Evolutionary conservation across 2,888 invertebrate species (phyloP), one percentile per base, ranked within the genome.

Genomic region (Serrognathus titanus): DNA sequence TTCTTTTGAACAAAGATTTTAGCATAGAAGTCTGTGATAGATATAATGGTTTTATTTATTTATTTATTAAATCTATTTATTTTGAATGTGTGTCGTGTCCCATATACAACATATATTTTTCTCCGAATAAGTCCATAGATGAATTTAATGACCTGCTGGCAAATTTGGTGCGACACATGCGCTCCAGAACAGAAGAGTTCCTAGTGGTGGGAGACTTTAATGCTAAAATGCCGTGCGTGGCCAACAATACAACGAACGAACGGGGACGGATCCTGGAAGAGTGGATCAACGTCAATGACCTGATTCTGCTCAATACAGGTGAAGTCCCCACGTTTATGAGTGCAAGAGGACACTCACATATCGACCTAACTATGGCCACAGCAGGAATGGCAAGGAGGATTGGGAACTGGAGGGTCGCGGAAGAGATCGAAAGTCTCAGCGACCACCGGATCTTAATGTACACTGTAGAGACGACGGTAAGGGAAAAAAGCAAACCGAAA

Each of bases 81-180:
- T 24, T 1, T 24, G 1, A 24, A 24, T 24, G 24, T 24, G 2
- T 24, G 24, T 24, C 2, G 1, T 24, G 24, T 24, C 24, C 4
- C 4, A 3, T 24, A 3, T 24, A 24, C 24, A 24, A 24, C 4
- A 5, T 56, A n/a, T 61, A 61, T 24, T 61, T 61, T 40, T 61
- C 59, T 2, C 57, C 61, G n/a, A 61, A 61, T 36, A 46, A 40
- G 38, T 3, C 6, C 10, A 47, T 5, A n/a, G 46, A 55, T 24
- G 57, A 61, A 7, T 61, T 61, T 31, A 55, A 55, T 31, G 48
- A 35, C 10, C 50, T 51, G 9, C 35, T 60, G n/a, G 11, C 51
- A n/a, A 35, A 41, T 9, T 36, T 61, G n/a, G 47, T 52, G 20
- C 41, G 12, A 11, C 43, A 60, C 37, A 47, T 60, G 9, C 50